Conservation (phyloP, 2,797 vertebrate species). For the Babyrousa celebensis region DNA sequence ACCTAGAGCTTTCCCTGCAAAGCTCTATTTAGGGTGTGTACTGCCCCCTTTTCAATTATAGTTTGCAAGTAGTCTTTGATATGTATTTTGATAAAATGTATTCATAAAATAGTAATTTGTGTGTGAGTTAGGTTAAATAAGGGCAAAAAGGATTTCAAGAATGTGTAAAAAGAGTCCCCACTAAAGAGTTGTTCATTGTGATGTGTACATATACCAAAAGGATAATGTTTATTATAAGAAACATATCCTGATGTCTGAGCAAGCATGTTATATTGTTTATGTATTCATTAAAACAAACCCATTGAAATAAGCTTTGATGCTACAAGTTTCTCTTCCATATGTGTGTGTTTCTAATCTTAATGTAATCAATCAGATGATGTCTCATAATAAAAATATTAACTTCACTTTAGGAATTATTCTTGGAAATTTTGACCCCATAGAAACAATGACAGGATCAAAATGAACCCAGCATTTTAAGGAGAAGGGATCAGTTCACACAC, state of each 20-base stretch:
- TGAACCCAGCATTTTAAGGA: constrained; percentile 12
- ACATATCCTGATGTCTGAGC: neutral
- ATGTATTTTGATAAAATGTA: neutral
- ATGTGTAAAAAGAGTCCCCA: neutral
- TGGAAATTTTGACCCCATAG: neutral
- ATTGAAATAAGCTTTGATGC: neutral
- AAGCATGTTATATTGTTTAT: neutral
- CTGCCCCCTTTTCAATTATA: neutral
- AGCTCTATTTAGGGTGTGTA: neutral
- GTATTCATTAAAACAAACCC: neutral
- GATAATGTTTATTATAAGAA: neutral
- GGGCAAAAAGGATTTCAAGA: neutral
- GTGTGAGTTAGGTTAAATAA: neutral
- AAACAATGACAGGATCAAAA: neutral
- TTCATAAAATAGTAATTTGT: neutral
- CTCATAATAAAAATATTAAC: neutral
- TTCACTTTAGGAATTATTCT: neutral
- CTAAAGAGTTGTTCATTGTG: neutral
- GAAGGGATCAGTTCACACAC: neutral
- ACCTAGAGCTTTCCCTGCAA: neutral
- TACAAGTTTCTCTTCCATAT: neutral
- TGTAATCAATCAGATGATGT: neutral
- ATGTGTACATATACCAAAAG: neutral
- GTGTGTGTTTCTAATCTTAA: neutral
- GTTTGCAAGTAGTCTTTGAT: neutral